These are phyloP conservation scores for Pollenia angustigena DNA, from an alignment of 2,888 invertebrate species.

Conservation along the genomic window DNA sequence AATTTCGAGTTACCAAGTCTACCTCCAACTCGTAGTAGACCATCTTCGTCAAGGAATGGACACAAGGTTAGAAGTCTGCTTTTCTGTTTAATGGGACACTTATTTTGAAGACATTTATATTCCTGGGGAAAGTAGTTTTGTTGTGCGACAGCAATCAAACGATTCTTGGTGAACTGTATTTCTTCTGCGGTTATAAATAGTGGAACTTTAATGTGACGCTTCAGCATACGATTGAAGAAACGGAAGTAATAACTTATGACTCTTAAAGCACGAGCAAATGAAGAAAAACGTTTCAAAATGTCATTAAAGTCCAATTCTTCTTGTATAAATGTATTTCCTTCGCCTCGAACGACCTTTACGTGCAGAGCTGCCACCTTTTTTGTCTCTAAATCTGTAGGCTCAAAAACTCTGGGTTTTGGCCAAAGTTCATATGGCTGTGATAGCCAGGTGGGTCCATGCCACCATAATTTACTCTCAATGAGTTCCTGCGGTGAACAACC, in stretches of 20 bases:
- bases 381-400: background rate
- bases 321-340: background rate
- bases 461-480: slow-evolving; percentile 24
- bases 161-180: slow-evolving; percentile 5
- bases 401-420: slow-evolving; percentile 8
- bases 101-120: slow-evolving; percentile 1
- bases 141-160: slow-evolving; percentile 6
- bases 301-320: background rate
- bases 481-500: slow-evolving; percentile 16
- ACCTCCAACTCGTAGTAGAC: slow-evolving; percentile 10
- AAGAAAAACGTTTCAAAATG: slow-evolving; percentile 7
- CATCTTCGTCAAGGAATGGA: too few species aligned
- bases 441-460: slow-evolving; percentile 29
- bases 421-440: background rate
- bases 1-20: background rate
- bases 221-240: slow-evolving; percentile 1
- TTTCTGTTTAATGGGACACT: background rate
- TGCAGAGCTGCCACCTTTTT: background rate
- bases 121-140: background rate
- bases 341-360: background rate
- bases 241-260: slow-evolving; percentile 16
- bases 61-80: too few species aligned
- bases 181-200: background rate
- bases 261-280: background rate
- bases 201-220: background rate